Evolutionary conservation across 2,113 vertebrate species (phyloP).

Genomic region (Ifrita kowaldi): DNA sequence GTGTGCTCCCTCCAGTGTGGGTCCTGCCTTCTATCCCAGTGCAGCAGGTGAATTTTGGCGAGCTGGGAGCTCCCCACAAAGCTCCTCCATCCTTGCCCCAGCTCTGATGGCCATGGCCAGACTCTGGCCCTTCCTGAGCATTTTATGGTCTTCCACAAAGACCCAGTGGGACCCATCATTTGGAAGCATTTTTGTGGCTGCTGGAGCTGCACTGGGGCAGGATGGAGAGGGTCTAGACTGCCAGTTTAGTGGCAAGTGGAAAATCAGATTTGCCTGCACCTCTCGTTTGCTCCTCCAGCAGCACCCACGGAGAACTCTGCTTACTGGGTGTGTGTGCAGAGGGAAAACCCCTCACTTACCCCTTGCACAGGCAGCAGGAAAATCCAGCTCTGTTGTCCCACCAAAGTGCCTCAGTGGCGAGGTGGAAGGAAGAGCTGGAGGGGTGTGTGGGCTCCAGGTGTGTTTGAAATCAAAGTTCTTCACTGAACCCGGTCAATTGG

Average conservation of each 20-base stretch:
- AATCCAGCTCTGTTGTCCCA: neutral
- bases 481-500: neutral
- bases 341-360: neutral
- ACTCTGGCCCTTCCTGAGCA: neutral
- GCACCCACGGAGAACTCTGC: neutral
- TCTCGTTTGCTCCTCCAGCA: rapidly evolving
- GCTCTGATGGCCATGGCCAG: neutral
- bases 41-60: neutral
- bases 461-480: neutral
- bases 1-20: rapidly evolving
- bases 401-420: neutral
- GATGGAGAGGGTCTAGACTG: neutral
- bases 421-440: neutral
- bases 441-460: neutral
- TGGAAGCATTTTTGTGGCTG: neutral
- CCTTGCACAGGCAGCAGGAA: neutral
- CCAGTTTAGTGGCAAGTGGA: neutral
- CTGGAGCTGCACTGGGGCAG: neutral
- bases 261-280: neutral
- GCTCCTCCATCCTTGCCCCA: neutral
- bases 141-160: neutral
- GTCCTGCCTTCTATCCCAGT: neutral
- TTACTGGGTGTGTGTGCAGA: neutral
- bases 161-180: neutral
- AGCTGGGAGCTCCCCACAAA: neutral